Evolutionary conservation across 2,113 vertebrate genomes (phyloP), one percentile per base, ranked within the genome.

Genomic region (Sorex araneus): DNA sequence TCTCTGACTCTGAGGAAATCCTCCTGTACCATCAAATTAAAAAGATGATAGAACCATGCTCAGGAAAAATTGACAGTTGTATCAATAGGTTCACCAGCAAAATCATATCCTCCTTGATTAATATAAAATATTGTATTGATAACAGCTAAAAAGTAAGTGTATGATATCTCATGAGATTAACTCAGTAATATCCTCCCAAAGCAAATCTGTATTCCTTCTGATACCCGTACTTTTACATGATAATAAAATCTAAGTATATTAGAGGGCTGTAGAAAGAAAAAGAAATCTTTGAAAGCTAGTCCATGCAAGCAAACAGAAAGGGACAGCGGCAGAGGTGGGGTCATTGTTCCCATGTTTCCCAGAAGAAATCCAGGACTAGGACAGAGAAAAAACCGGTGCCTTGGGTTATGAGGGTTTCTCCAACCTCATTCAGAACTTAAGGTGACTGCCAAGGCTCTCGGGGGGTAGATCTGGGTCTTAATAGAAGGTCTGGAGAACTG

Each of bases 1-100:
- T 19, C 92, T 96, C 66, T 87, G 90, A 95, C 40, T 63, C 45
- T 87, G 73, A 93, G 95, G 76, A 96, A 96, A 92, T 91, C 91
- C 15, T 21, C 82, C 79, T 45, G 70, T 89, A 19, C 78, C 82
- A 75, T 76, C 76, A 71, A 83, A 91, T 92, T 87, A 67, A 96
- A 45, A 90, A 45, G 19, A 84, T 92, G 66, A 87, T 70, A 40
- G 77, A 93, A 34, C 6, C 47, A 54, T 28, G 34, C 32, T 21
- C 76, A 71, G 30, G 87, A 77, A 86, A 85, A 66, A 50, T 64
- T 1, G 8, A 71, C 75, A 92, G 27, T 15, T 84, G 71, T 69
- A 43, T 43, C 71, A 83, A 40, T n/a, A 75, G 28, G 4, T 80
- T 80, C 78, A 94, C 66, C 71, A 80, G 87, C 28, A 74, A 34